Conservation (phyloP, 2,113 vertebrate species). For the Coreoperca whiteheadi region DNA sequence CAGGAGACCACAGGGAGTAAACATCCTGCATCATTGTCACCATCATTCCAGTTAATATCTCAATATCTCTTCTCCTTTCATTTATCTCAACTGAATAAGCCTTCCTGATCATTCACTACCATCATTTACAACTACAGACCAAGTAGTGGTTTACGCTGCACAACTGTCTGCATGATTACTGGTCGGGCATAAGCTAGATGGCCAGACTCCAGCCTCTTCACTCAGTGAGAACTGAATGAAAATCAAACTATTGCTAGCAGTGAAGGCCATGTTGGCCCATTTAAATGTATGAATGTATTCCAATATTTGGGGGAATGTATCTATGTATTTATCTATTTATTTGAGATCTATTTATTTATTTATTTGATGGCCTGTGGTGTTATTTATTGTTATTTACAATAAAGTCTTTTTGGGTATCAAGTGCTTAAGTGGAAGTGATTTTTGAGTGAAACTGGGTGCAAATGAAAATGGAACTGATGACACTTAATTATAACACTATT, state of each 20-base stretch:
- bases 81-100: slow-evolving; percentile 27
- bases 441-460: slow-evolving; percentile 5
- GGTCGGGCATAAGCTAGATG: slow-evolving; percentile 58
- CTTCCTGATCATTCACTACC: slow-evolving; percentile 43
- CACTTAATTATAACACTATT: neutral
- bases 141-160: slow-evolving; percentile 30
- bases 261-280: slow-evolving; percentile 29
- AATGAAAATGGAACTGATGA: neutral
- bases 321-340: slow-evolving; percentile 75
- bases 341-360: slow-evolving; percentile 69
- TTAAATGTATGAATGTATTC: slow-evolving; percentile 46
- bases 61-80: neutral
- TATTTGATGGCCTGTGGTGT: slow-evolving; percentile 60
- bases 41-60: slow-evolving; percentile 17
- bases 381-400: slow-evolving; percentile 75
- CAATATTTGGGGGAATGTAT: slow-evolving; percentile 42
- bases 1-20: slow-evolving; percentile 73
- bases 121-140: slow-evolving; percentile 16
- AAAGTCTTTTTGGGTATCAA: slow-evolving; percentile 48
- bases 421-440: slow-evolving; percentile 18
- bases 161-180: neutral
- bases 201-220: neutral
- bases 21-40: neutral
- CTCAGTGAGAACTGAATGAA: slow-evolving; percentile 14
- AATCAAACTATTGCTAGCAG: slow-evolving; percentile 8